Conservation (phyloP, 1,140 invertebrate genomes). For the Zophobas morio region DNA sequence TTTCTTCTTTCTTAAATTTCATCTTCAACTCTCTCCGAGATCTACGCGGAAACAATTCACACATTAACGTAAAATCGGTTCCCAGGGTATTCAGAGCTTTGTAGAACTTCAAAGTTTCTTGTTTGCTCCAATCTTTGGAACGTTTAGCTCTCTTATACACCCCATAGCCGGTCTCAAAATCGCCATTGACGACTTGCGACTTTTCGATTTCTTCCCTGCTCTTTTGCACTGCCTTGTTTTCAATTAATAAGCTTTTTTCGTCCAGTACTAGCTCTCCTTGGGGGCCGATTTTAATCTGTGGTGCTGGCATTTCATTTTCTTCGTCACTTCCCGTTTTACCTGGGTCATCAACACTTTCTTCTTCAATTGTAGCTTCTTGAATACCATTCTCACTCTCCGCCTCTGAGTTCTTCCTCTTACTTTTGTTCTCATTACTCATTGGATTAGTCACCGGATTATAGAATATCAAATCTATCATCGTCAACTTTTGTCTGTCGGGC, state of each 20-base stretch:
- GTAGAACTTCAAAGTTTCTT: slow-evolving; percentile 90
- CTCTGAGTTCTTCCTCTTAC: slow-evolving; percentile 28
- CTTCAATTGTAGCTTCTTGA: slow-evolving; percentile 2
- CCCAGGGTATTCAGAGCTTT: slow-evolving; percentile 89
- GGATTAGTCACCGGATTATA: slow-evolving; percentile 87
- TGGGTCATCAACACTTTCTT: slow-evolving; percentile 61
- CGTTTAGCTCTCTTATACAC: slow-evolving; percentile 77
- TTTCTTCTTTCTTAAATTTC: slow-evolving; percentile 74
- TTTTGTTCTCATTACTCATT: slow-evolving; percentile 67
- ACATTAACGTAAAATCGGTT: slow-evolving; percentile 92
- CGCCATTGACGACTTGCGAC: slow-evolving; percentile 77
- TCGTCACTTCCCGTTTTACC: slow-evolving; percentile 67
- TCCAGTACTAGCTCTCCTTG: slow-evolving; percentile 91
- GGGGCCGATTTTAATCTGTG: slow-evolving; percentile 90
- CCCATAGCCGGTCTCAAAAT: slow-evolving; percentile 73
- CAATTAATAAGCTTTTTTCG: slow-evolving; percentile 87
- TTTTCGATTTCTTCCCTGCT: slow-evolving; percentile 75
- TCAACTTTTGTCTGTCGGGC: slow-evolving; percentile 80
- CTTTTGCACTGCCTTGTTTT: slow-evolving; percentile 78
- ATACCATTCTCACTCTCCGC: background rate
- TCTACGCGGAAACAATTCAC: slow-evolving; percentile 84
- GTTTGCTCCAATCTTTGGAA: slow-evolving; percentile 77
- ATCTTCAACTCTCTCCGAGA: slow-evolving; percentile 86
- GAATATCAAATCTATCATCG: slow-evolving; percentile 92
- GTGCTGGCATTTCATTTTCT: slow-evolving; percentile 76